Percentiles rank a stretch among this genome's conserved stretches.
Evolutionary conservation across 2,888 invertebrate genomes (phyloP).

Genomic region (Hanleya hanleyi): DNA sequence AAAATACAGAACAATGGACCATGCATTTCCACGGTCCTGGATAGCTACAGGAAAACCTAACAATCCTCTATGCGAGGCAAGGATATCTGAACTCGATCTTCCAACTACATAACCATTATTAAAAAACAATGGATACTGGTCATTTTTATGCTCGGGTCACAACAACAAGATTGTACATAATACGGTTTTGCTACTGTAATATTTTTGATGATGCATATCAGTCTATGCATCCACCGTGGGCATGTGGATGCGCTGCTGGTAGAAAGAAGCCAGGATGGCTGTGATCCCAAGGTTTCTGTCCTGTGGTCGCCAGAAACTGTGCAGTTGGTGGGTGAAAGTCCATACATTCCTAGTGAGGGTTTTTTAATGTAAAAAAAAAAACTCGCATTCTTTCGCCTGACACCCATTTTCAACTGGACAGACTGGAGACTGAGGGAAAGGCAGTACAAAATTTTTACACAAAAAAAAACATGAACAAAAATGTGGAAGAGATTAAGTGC

Average conservation of each 20-base stretch:
- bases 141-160: not conserved
- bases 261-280: not conserved
- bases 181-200: not conserved
- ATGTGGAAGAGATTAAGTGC: too few relatives aligned
- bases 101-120: not conserved
- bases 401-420: too few relatives aligned
- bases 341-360: constrained; percentile 2
- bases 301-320: too few relatives aligned
- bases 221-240: not conserved
- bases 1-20: too few relatives aligned
- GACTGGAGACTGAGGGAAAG: too few relatives aligned
- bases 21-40: too few relatives aligned
- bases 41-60: too few relatives aligned
- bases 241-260: not conserved
- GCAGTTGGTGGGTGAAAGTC: not conserved
- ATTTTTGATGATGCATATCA: not conserved
- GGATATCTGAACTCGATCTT: not conserved
- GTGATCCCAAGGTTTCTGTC: too few relatives aligned
- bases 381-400: too few relatives aligned
- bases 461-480: too few relatives aligned
- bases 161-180: not conserved
- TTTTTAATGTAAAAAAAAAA: too few relatives aligned
- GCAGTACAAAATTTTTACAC: too few relatives aligned
- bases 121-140: not conserved
- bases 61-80: not conserved